phyloP scores from a whole-genome alignment of 2,113 vertebrate species.

The Sinocyclocheilus rhinocerous region DNA sequence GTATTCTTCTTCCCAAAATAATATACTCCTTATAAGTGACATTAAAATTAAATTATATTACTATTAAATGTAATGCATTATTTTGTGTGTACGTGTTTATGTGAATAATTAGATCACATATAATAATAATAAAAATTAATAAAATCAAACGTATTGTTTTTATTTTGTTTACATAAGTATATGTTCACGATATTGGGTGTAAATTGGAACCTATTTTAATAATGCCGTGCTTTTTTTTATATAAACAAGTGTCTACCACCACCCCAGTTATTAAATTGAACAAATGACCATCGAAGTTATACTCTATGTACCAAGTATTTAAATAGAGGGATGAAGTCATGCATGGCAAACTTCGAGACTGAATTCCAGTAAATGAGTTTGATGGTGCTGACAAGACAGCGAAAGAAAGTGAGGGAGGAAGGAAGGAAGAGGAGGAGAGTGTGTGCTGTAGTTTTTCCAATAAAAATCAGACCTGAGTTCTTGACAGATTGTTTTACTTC shows the following conservation, averaged over 20 bases:
- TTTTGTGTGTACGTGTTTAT: not conserved
- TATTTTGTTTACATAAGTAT: too few relatives aligned
- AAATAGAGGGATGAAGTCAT: constrained; percentile 41
- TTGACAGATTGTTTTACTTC: constrained; percentile 54
- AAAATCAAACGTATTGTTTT: not conserved
- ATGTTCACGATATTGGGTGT: not conserved
- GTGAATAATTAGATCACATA: not conserved
- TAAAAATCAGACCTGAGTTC: constrained; percentile 50
- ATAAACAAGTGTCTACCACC: not conserved
- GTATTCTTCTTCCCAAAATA: too few relatives aligned
- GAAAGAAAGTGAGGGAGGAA: not conserved
- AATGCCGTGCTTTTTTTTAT: not conserved
- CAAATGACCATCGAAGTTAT: not conserved
- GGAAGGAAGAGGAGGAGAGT: not conserved
- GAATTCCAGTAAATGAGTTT: constrained; percentile 52
- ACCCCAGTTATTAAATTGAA: not conserved
- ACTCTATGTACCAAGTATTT: constrained; percentile 14
- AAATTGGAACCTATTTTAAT: not conserved
- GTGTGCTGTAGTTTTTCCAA: constrained; percentile 20
- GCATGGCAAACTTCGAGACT: constrained; percentile 35
- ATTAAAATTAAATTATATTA: not conserved
- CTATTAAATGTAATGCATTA: not conserved
- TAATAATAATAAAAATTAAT: not conserved
- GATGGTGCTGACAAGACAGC: constrained; percentile 39
- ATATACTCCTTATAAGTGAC: too few relatives aligned